phyloP scores from a whole-genome alignment of 2,113 vertebrate genomes.

The Elephantulus edwardii region DNA sequence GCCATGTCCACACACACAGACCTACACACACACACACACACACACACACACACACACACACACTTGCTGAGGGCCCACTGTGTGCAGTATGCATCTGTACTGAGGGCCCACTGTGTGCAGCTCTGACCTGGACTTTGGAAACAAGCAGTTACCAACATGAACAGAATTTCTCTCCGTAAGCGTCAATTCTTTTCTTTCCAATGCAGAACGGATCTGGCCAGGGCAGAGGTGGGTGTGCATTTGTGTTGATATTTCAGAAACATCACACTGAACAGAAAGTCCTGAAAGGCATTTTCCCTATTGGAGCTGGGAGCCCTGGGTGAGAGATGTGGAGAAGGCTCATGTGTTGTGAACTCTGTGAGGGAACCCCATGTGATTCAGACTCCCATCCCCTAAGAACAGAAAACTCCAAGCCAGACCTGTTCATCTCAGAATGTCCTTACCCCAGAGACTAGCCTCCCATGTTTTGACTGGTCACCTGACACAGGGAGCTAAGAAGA shows the following conservation, averaged over 20 bases:
- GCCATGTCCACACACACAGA: too few species aligned
- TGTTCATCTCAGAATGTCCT: background rate
- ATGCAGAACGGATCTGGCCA: fast-evolving
- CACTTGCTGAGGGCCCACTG: too few species aligned
- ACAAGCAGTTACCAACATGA: background rate
- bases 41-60: too few species aligned
- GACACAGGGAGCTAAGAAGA: background rate
- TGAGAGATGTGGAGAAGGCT: background rate
- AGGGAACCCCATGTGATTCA: background rate
- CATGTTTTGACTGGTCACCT: background rate
- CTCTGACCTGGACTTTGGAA: background rate
- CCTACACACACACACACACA: too few species aligned
- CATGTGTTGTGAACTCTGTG: background rate
- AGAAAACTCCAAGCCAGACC: background rate
- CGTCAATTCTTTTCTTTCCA: fast-evolving
- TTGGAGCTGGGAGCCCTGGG: background rate
- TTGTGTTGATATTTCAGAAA: background rate
- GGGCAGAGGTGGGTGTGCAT: background rate
- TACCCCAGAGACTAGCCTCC: too few species aligned
- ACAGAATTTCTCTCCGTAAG: fast-evolving
- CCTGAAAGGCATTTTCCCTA: background rate
- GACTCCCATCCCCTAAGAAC: too few species aligned
- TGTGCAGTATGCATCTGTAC: too few species aligned
- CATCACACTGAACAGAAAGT: background rate
- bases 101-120: too few species aligned